Percentiles rank a stretch among this genome's conserved stretches.
Evolutionary conservation across 30 jellyfish, hydroid and myxozoan species (phyloP).

Genomic region (Sanderia malayensis): DNA sequence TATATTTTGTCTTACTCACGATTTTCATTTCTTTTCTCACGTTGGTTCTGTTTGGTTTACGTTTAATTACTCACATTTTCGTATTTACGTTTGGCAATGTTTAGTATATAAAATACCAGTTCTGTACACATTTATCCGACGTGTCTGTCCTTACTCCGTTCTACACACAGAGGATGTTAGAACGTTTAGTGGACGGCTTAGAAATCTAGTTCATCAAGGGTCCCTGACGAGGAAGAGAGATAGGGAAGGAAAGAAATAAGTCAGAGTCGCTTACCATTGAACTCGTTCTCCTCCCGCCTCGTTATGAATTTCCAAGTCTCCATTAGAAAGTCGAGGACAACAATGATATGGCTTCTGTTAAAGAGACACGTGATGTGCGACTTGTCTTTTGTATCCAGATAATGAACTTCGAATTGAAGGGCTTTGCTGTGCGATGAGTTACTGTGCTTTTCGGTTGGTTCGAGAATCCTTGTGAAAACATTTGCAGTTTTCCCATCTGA

Average conservation of each 20-base stretch:
- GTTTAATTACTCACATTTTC: no score
- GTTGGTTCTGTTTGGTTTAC: no score
- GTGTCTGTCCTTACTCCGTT: no score
- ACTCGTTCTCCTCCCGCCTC: constrained; percentile 78
- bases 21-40: no score
- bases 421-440: constrained; percentile 32
- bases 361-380: constrained; percentile 79
- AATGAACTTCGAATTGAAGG: constrained; percentile 97
- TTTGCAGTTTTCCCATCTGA: constrained; percentile 44
- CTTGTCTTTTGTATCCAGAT: constrained; percentile 83
- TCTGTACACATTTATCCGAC: no score
- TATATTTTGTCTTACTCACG: no score
- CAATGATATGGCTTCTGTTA: constrained; percentile 81
- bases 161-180: no score
- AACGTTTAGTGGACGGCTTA: no score
- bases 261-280: constrained; percentile 44
- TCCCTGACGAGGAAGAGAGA: no score
- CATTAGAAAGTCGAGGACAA: constrained; percentile 81
- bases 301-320: constrained; percentile 72
- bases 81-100: no score
- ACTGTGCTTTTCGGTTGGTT: constrained; percentile 64
- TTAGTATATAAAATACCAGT: no score
- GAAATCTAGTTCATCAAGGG: no score
- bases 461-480: constrained; percentile 72
- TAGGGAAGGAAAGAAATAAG: neutral